Evolutionary conservation across 2,888 invertebrate genomes (phyloP).

Genomic region (Ophioninae sp.): DNA sequence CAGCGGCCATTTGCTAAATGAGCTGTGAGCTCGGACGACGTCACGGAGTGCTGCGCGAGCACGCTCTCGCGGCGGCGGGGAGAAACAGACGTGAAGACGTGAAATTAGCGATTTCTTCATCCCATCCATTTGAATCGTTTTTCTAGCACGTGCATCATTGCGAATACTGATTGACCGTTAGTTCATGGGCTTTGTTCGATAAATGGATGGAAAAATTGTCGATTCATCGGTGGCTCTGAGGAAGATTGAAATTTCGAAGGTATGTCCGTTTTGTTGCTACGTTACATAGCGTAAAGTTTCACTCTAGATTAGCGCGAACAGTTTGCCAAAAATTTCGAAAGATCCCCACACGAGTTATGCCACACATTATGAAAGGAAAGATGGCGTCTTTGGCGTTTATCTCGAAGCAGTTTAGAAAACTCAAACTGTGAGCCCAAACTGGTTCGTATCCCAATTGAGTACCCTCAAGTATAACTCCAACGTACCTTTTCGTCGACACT

Average conservation of each 20-base stretch:
- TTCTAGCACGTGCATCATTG: background rate
- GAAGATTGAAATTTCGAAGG: background rate
- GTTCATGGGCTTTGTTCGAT: background rate
- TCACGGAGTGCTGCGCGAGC: slow-evolving; percentile 32
- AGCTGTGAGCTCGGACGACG: slow-evolving; percentile 24
- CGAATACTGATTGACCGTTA: background rate
- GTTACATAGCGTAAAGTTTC: no score
- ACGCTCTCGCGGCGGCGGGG: background rate
- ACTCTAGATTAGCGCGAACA: no score
- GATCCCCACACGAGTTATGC: no score
- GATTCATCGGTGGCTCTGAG: background rate
- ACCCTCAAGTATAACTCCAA: no score
- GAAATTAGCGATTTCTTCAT: background rate
- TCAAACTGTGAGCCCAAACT: no score
- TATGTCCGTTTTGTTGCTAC: no score
- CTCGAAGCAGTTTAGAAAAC: no score
- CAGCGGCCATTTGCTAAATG: slow-evolving; percentile 58
- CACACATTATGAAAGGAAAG: no score
- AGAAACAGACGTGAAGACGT: background rate
- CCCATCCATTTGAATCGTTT: background rate
- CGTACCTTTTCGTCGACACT: no score
- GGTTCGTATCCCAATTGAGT: no score
- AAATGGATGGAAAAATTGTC: background rate
- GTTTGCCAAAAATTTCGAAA: no score
- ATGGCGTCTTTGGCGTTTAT: no score